phyloP scores from a whole-genome alignment of 2,888 invertebrate species.

The Andrena bucephala region DNA sequence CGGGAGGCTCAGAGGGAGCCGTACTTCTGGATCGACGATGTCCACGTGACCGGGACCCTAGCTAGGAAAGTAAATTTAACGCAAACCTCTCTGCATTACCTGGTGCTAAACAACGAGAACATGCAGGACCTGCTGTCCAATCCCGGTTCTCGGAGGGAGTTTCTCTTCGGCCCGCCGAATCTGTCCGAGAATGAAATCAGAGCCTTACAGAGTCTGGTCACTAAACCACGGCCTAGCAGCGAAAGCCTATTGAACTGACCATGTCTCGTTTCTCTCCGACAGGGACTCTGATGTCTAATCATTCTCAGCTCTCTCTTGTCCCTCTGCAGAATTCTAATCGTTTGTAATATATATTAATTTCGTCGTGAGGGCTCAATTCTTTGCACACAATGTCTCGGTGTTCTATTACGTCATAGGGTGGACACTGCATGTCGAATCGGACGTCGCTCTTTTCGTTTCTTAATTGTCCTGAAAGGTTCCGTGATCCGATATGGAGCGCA shows the following conservation, averaged over 20 bases:
- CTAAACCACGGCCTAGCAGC: constrained; percentile 71
- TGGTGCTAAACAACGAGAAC: constrained; percentile 82
- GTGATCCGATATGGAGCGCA: not conserved
- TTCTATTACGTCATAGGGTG: constrained; percentile 18
- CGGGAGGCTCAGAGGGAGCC: constrained; percentile 87
- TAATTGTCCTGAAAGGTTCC: not conserved
- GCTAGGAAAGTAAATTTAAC: constrained; percentile 87
- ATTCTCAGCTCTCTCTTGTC: not conserved
- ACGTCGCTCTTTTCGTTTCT: not conserved
- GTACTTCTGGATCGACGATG: constrained; percentile 95
- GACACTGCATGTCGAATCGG: not conserved
- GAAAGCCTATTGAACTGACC: constrained; percentile 68
- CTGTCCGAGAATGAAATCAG: constrained; percentile 85
- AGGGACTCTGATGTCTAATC: not conserved
- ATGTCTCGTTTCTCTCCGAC: constrained; percentile 3
- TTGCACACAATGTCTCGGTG: constrained; percentile 62
- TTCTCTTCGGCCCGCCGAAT: constrained; percentile 87
- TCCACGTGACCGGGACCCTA: constrained; percentile 90
- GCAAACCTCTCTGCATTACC: constrained; percentile 86
- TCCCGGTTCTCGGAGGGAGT: constrained; percentile 82
- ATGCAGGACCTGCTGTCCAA: constrained; percentile 77
- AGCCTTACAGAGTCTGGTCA: constrained; percentile 86
- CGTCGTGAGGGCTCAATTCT: constrained; percentile 53
- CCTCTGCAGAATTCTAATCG: not conserved
- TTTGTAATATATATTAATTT: constrained; percentile 18